Evolutionary conservation across 2,888 invertebrate species (phyloP), one percentile per base, ranked within the genome.

Genomic region (Drosophila bunnanda): DNA sequence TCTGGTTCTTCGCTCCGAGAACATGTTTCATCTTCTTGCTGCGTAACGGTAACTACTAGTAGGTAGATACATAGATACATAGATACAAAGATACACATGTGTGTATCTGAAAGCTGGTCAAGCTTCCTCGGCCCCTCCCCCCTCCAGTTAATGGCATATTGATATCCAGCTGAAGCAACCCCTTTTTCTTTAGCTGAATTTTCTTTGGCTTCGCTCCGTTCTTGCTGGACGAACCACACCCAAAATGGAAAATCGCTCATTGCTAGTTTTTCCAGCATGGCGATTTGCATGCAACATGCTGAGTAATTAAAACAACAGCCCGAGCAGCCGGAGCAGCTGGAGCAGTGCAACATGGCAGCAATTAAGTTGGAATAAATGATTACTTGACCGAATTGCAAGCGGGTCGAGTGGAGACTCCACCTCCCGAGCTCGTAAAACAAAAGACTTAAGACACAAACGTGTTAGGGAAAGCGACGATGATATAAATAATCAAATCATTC

Each of bases 31-130:
- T 61, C 58, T 61, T 56, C 56, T 82, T 76, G 82, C 89, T 89
- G 89, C 89, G 84, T 85, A 85, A 85, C 89, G 84, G 89, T 89
- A 85, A 78, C 78, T 78, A 76, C 88, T 82, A 79, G 77, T 78
- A 72, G 72, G 41, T 72, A 75, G 58, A 67, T 46, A 55, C 66
- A 66, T 32, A 68, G 68, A 66, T 55, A 68, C 44, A 46, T 17
- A 69, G 38, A 54, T 39, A 55, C 46, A 54, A 8, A 32, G 10
- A 41, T 15, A 46, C 8, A 36, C 2, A 41, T 13, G 6, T 22
- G 13, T 7, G 22, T 28, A 36, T 20, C 43, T 22, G 43, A 32
- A 32, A 48, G 38, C 44, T 22, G 39, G 17, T 30, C 25, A 36
- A 59, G 36, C 59, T 36, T n/a, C 34, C 17, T 48, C 32, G 1